phyloP scores from a whole-genome alignment of 2,888 invertebrate genomes.

The Lithophane leautieri region DNA sequence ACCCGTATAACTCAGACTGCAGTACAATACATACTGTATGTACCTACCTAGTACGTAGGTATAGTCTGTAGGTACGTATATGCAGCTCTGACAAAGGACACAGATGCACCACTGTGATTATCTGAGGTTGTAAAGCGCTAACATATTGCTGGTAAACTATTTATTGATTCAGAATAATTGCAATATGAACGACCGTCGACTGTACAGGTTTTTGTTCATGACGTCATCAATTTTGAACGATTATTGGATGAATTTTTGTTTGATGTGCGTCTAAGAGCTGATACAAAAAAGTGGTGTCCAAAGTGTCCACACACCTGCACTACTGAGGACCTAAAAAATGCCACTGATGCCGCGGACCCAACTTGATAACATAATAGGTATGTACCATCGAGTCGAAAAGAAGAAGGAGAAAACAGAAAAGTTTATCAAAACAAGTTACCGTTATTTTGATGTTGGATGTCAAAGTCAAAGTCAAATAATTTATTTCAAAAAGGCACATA shows the following conservation, averaged over 20 bases:
- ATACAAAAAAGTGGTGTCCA: neutral
- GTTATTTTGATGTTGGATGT: no score
- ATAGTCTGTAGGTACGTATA: neutral
- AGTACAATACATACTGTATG: neutral
- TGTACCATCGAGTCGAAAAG: no score
- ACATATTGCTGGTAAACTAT: slow-evolving; percentile 51
- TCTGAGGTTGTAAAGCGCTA: slow-evolving; percentile 58
- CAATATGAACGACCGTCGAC: neutral
- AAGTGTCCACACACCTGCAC: no score
- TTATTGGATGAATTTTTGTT: neutral
- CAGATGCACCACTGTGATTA: slow-evolving; percentile 59
- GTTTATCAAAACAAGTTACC: no score
- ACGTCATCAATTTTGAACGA: neutral
- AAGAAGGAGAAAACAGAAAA: no score
- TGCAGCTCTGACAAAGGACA: slow-evolving; percentile 28
- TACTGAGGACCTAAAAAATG: no score
- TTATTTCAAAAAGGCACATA: no score
- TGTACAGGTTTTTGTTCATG: neutral
- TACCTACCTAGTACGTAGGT: neutral
- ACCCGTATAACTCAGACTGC: slow-evolving; percentile 12
- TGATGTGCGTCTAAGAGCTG: neutral
- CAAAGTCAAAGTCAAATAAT: no score
- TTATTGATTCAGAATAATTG: slow-evolving; percentile 26
- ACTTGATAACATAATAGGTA: no score
- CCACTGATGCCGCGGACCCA: no score